Conservation (phyloP, 2,888 invertebrate genomes). For the Eupithecia exiguata region DNA sequence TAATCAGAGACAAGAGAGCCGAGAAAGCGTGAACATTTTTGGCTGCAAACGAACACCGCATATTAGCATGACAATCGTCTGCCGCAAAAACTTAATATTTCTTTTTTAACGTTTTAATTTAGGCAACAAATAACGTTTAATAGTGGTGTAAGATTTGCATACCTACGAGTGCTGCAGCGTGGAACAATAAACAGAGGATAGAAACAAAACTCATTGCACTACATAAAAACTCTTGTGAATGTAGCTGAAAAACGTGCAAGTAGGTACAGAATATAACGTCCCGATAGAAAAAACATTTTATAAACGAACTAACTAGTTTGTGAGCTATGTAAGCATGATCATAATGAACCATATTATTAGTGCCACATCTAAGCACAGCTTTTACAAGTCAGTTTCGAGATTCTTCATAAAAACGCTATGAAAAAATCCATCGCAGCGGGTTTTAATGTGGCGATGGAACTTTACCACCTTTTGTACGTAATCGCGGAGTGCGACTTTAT, state of each 20-base stretch:
- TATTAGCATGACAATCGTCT: constrained; percentile 79
- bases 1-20: constrained; percentile 36
- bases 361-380: constrained; percentile 12
- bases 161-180: constrained; percentile 34
- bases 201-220: constrained; percentile 18
- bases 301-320: neutral
- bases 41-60: constrained; percentile 55
- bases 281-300: neutral
- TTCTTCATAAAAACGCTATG: constrained; percentile 60
- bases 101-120: constrained; percentile 77
- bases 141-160: constrained; percentile 77
- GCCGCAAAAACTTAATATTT: constrained; percentile 61
- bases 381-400: constrained; percentile 43
- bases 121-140: constrained; percentile 77
- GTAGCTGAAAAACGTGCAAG: neutral
- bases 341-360: neutral
- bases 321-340: neutral
- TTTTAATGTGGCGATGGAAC: constrained; percentile 48
- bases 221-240: neutral
- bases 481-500: constrained; percentile 39
- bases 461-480: constrained; percentile 46
- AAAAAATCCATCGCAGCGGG: constrained; percentile 48
- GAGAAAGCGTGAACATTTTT: constrained; percentile 57
- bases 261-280: neutral
- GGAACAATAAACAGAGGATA: neutral